Base-by-base conservation (phyloP, 2,113 vertebrate genomes). In the Entosphenus tridentatus region DNA sequence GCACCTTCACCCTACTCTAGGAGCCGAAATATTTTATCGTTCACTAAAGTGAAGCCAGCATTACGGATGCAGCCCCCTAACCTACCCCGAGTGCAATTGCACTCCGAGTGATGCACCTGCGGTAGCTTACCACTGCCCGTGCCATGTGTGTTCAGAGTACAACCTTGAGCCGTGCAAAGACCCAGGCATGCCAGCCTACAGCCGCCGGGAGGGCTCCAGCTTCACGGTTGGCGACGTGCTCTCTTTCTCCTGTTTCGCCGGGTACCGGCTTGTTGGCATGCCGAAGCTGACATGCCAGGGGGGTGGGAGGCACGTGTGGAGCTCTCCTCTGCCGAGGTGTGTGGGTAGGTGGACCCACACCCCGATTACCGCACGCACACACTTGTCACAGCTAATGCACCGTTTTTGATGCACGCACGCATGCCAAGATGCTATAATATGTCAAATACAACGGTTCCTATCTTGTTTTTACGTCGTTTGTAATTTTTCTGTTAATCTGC, bases 281-380 rank as follows among this genome's bases (percentile, higher is more conserved):
- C 75, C 84, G 14, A 83, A 82, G 68, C 86, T 96, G 83, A 87
- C 88, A 76, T 98, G 92, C 81, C 86, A 96, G 77, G 93, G 93
- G 74, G 92, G 93, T 80, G 84, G 89, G 78, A 85, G 93, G 83
- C 85, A 88, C 71, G 87, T 98, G 77, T 98, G 93, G 93, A 96
- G 93, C 79, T 89, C 89, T 82, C 87, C 89, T 88, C 92, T 96
- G 86, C 93, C 93, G 90, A 95, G 92, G 90, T 98, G 93, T 95
- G 93, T 98, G 85, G 93, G 93, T 98, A 98, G 89, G 93, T 98
- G 87, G 87, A 91, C 90, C 86, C 73, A 21, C 62, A 16, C 62
- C 21, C 21, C 62, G 39, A 39, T 39, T 39, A 39, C 39, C 39
- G 39, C 39, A 39, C 39, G 1, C 39, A 39, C 39, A 39, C 39